phyloP scores from a whole-genome alignment of 2,113 vertebrate species.

The Irena cyanogastra region DNA sequence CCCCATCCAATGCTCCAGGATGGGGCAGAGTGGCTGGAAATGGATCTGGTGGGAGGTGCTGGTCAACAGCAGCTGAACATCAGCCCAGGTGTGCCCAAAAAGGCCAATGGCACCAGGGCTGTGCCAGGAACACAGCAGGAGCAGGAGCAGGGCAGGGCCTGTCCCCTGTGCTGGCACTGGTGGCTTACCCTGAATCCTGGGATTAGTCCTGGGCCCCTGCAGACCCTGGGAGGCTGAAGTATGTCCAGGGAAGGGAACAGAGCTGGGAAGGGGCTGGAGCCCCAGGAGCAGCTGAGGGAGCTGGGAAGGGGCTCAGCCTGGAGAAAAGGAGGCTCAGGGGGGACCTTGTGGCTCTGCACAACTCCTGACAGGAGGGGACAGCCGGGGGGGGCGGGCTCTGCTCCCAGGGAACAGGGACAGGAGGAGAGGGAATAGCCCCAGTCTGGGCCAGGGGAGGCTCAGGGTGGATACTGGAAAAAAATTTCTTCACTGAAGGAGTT shows the following conservation, averaged over 20 bases:
- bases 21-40: not conserved
- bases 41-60: not conserved
- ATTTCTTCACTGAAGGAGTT: not conserved
- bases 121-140: not conserved
- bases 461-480: accelerated
- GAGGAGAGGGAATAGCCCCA: not conserved
- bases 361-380: not conserved
- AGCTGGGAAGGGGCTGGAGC: not conserved
- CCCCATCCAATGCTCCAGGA: not conserved
- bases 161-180: not conserved
- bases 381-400: not conserved
- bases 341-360: not conserved
- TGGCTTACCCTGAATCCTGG: not conserved
- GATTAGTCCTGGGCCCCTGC: accelerated
- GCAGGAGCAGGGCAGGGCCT: not conserved
- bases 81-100: not conserved
- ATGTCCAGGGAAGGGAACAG: accelerated
- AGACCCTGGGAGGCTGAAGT: not conserved
- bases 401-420: not conserved
- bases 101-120: not conserved
- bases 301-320: not conserved
- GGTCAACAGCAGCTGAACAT: not conserved
- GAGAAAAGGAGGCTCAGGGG: not conserved
- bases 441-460: not conserved
- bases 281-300: not conserved